phyloP scores from a whole-genome alignment of 2,113 vertebrate genomes.

The Scopus umbretta region DNA sequence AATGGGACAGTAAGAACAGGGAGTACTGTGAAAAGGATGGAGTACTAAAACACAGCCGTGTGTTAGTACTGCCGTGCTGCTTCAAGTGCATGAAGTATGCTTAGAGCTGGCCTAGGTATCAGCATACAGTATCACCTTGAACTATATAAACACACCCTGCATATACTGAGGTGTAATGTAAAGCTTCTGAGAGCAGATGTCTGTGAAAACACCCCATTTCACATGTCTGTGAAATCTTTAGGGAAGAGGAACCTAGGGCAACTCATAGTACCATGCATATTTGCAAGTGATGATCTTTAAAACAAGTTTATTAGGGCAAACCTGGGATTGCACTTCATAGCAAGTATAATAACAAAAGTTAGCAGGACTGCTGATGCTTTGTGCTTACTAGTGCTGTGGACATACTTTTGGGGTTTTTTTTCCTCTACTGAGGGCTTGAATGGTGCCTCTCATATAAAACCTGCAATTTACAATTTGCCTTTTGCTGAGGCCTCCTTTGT shows the following conservation, averaged over 20 bases:
- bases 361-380: not conserved
- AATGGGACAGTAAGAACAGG: not conserved
- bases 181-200: not conserved
- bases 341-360: not conserved
- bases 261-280: not conserved
- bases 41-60: not conserved
- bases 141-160: not conserved
- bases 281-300: not conserved
- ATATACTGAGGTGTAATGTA: not conserved
- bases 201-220: not conserved
- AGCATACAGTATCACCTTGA: not conserved
- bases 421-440: not conserved
- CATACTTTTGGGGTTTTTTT: not conserved
- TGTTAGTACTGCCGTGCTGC: no score
- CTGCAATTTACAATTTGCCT: constrained; percentile 51
- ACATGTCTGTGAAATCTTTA: not conserved
- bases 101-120: not conserved
- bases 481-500: constrained; percentile 50
- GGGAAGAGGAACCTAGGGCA: not conserved
- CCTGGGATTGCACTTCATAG: not conserved
- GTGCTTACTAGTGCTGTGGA: not conserved
- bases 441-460: constrained; percentile 28
- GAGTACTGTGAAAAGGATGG: not conserved
- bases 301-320: not conserved
- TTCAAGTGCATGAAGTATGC: not conserved